Base-by-base conservation (phyloP, 2,888 invertebrate genomes). In the Synergus itoensis region DNA sequence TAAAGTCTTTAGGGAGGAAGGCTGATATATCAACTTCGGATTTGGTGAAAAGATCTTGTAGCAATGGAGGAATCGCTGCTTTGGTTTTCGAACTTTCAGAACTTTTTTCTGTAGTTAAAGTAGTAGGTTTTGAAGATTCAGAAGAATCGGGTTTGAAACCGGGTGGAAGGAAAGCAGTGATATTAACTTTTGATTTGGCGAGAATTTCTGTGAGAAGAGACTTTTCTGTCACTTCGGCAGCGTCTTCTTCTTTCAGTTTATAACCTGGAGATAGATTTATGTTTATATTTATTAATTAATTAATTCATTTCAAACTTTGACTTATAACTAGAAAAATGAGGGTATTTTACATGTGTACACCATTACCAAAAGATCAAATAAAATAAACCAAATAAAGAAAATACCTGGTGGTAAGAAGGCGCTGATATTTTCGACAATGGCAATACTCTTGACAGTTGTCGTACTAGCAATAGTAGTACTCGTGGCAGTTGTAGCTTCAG, bases 321-420 rank as follows among this genome's bases (percentile, higher is more conserved):
- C 7, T 36, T 36, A 36, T 7, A 60, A 28, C 28, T 21, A 48
- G 3, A 48, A 48, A 48, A 48, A 16, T 45, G 4, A 45, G 0
- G 7, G 4, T 36, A 36, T 28, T 28, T 28, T 28, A 28, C 28
- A 28, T 28, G 3, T 28, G 28, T 28, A 28, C 28, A 28, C 2
- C 28, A 28, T 28, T 28, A 28, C 28, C 3, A 28, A 28, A 36
- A 36, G 36, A 36, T 36, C 5, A 0, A 36, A 36, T 36, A 36
- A 36, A 36, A 36, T 36, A 36, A 36, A 36, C 0, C 4, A 36
- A 36, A 36, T 36, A 36, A 36, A 36, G 5, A 36, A 36, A 36
- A 93, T 4, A 94, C 94, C 95, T 60, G 95, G 94, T 12, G 96
- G 96, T 81, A 96, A 91, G 80, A 96, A 94, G 77, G 94, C 94